Conservation (phyloP, 2,888 invertebrate genomes). For the Drosophila mercatorum region DNA sequence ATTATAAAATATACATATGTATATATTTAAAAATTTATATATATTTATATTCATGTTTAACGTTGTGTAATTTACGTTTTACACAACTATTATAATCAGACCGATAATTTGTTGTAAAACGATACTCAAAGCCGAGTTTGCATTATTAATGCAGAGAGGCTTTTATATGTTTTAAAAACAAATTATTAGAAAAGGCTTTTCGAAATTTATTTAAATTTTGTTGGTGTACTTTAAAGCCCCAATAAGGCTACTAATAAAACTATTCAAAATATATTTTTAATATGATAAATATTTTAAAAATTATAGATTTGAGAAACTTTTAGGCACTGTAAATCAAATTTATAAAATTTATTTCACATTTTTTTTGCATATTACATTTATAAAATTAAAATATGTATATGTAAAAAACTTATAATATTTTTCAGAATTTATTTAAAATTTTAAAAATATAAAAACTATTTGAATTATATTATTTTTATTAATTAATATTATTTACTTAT, state of each 20-base stretch:
- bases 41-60: conserved; percentile 5
- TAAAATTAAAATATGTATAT: too few relatives aligned
- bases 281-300: not conserved
- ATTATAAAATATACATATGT: conserved; percentile 21
- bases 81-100: conserved; percentile 1
- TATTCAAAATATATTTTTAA: not conserved
- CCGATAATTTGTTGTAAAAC: not conserved
- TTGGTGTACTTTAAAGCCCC: too few relatives aligned
- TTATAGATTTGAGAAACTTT: not conserved
- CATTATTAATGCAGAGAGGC: not conserved
- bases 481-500: too few relatives aligned
- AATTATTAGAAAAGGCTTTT: not conserved
- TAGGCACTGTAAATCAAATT: too few relatives aligned
- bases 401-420: too few relatives aligned
- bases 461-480: too few relatives aligned
- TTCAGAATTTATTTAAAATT: too few relatives aligned
- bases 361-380: too few relatives aligned
- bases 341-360: too few relatives aligned
- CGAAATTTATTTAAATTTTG: too few relatives aligned
- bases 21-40: not conserved
- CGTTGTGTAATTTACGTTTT: not conserved
- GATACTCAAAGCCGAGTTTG: not conserved
- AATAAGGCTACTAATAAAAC: too few relatives aligned
- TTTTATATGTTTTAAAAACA: not conserved
- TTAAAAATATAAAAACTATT: too few relatives aligned